These are phyloP conservation scores for Glaucomys volans DNA, from an alignment of 2,113 vertebrate species.

Conservation along the genomic window DNA sequence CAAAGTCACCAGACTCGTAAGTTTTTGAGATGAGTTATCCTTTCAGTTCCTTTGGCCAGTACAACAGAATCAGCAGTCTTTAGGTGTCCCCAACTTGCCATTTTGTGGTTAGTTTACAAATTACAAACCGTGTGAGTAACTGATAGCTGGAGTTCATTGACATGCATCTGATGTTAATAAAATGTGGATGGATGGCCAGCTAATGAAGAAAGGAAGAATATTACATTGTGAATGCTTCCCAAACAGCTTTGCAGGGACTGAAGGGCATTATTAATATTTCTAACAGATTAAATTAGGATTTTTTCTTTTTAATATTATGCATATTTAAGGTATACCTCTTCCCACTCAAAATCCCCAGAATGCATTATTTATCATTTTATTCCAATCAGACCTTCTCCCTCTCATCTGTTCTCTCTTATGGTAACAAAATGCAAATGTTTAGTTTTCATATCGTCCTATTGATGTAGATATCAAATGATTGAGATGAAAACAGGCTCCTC, in stretches of 20 bases:
- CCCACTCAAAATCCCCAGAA: not conserved
- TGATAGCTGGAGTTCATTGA: not conserved
- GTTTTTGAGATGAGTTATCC: conserved; percentile 48
- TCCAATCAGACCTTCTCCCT: not conserved
- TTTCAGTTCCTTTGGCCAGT: not conserved
- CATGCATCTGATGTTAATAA: not conserved
- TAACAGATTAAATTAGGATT: not conserved
- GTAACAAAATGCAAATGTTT: not conserved
- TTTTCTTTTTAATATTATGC: conserved; percentile 16
- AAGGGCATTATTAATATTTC: conserved; percentile 1
- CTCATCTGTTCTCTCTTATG: not conserved
- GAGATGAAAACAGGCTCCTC: not conserved
- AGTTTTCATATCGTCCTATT: not conserved
- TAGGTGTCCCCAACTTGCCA: not conserved
- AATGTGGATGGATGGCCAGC: not conserved
- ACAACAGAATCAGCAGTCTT: not conserved
- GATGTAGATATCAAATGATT: not conserved
- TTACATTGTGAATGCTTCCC: not conserved
- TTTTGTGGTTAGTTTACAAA: not conserved
- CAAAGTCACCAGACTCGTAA: conserved; percentile 96
- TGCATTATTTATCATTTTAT: not conserved
- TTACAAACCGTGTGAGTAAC: not conserved
- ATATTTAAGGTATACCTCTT: not conserved
- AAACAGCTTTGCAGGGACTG: not conserved
- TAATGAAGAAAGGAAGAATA: not conserved